These are phyloP conservation scores for Hetaerina americana DNA, from an alignment of 1,140 invertebrate species.

Conservation along the genomic window DNA sequence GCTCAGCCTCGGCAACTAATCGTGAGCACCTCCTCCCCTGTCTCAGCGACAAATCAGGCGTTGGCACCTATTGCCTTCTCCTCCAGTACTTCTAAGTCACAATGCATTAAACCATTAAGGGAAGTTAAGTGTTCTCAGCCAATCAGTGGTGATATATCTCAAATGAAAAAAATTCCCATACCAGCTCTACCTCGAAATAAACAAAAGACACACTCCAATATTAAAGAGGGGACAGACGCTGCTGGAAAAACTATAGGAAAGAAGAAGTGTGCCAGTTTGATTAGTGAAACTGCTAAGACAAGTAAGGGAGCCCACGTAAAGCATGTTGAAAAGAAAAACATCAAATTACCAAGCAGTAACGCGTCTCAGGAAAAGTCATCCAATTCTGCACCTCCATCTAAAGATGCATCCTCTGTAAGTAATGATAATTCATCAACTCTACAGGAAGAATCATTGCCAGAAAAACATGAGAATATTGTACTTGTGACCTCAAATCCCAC, in stretches of 20 bases:
- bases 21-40: not conserved
- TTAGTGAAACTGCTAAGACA: not conserved
- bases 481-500: too few species aligned
- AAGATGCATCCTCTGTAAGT: too few species aligned
- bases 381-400: too few species aligned
- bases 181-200: not conserved
- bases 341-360: too few species aligned
- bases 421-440: too few species aligned
- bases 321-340: not conserved
- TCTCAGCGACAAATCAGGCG: not conserved
- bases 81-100: not conserved
- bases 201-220: not conserved
- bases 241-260: not conserved
- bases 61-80: not conserved
- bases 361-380: too few species aligned
- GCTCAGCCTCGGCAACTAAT: not conserved
- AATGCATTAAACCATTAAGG: not conserved
- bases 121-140: not conserved
- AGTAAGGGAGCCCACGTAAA: not conserved
- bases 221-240: not conserved
- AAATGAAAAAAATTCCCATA: not conserved
- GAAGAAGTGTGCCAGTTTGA: not conserved
- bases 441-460: too few species aligned
- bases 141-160: not conserved
- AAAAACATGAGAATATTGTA: too few species aligned